Percentiles rank a stretch among this genome's conserved stretches.
Conservation (phyloP, 2,888 invertebrate species). For the Diaphora mendica region DNA sequence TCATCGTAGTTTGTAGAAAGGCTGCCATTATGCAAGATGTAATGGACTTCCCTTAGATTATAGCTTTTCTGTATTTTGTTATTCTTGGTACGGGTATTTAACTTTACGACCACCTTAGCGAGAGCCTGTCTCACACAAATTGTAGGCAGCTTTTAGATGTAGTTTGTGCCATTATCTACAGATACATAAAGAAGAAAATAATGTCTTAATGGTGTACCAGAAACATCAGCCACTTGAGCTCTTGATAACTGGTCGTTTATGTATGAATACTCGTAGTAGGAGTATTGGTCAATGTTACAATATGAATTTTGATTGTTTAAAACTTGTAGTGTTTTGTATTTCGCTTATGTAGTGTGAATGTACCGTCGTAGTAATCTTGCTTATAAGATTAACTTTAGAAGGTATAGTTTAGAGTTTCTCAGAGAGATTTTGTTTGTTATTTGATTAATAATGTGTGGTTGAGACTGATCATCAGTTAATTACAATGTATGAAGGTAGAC, state of each 20-base stretch:
- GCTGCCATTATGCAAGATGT: slow-evolving; percentile 45
- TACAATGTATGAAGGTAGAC: slow-evolving; percentile 16
- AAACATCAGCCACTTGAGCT: not conserved
- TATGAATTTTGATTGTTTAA: slow-evolving; percentile 44
- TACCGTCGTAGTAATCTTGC: slow-evolving; percentile 81
- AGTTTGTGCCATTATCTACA: not conserved
- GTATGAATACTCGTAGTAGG: not conserved
- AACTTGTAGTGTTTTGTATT: slow-evolving; percentile 50
- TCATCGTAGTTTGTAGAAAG: slow-evolving; percentile 52
- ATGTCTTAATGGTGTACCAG: not conserved
- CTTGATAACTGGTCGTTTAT: not conserved
- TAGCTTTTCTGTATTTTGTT: slow-evolving; percentile 45
- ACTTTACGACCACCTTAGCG: not conserved
- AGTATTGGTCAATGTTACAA: slow-evolving; percentile 38
- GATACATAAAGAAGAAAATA: not conserved
- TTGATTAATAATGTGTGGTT: slow-evolving; percentile 20
- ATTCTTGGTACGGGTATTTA: not conserved
- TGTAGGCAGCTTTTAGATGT: slow-evolving; percentile 4
- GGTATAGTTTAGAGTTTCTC: slow-evolving; percentile 65
- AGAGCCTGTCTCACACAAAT: not conserved
- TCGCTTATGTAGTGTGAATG: slow-evolving; percentile 63
- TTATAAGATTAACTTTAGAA: slow-evolving; percentile 79
- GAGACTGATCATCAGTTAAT: slow-evolving; percentile 46
- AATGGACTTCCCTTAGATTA: slow-evolving; percentile 51
- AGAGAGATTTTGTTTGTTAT: slow-evolving; percentile 36